phyloP scores from a whole-genome alignment of 2,113 vertebrate genomes.

The Chamaetylas fuelleborni region DNA sequence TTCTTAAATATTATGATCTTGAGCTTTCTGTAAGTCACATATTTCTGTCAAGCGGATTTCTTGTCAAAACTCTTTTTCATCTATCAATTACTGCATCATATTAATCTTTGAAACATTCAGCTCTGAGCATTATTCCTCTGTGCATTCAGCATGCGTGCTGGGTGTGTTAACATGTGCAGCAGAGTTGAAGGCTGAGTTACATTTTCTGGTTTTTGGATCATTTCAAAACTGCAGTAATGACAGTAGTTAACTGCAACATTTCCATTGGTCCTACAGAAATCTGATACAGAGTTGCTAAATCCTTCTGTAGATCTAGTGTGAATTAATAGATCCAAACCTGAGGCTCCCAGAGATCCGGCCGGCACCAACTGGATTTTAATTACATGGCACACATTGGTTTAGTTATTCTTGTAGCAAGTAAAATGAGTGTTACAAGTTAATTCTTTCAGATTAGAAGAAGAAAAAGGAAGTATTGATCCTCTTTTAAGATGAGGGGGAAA shows the following conservation, averaged over 20 bases:
- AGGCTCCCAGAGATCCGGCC: slow-evolving; percentile 6
- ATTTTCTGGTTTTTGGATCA: slow-evolving; percentile 28
- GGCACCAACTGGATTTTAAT: slow-evolving; percentile 47
- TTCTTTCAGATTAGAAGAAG: not conserved
- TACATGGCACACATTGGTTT: not conserved
- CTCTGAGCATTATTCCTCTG: not conserved
- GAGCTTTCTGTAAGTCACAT: not conserved
- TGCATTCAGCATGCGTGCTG: not conserved
- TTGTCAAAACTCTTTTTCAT: not conserved
- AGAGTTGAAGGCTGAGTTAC: not conserved
- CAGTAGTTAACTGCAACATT: not conserved
- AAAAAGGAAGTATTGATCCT: not conserved
- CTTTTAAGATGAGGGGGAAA: not conserved
- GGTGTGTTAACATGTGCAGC: not conserved
- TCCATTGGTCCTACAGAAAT: not conserved
- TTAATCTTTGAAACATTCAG: not conserved
- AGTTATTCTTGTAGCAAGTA: not conserved
- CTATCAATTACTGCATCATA: not conserved
- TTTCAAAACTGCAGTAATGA: not conserved
- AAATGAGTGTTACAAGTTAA: not conserved
- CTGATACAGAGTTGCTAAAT: slow-evolving; percentile 9
- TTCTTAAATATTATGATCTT: not conserved
- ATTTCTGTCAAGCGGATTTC: not conserved
- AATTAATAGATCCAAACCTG: slow-evolving; percentile 13
- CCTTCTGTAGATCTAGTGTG: not conserved